Evolutionary conservation across 2,113 vertebrate genomes (phyloP).

Genomic region (Myrmophylax atrothorax): DNA sequence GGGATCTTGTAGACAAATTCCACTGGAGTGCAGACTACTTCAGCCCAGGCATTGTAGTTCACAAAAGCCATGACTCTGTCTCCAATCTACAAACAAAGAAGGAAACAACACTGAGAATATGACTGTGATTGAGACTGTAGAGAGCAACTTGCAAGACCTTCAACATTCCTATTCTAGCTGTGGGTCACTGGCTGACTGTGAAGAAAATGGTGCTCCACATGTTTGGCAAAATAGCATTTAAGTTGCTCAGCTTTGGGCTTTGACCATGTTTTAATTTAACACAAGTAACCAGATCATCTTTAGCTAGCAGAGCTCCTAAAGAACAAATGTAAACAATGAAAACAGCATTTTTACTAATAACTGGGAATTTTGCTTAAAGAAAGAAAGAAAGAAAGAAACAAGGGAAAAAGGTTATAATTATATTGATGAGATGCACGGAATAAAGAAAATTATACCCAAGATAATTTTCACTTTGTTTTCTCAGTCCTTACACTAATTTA

Average conservation of each 20-base stretch:
- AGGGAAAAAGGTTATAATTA: not conserved
- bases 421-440: not conserved
- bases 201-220: not conserved
- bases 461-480: not conserved
- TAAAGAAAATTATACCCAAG: not conserved
- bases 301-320: not conserved
- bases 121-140: not conserved
- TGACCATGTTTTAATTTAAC: not conserved
- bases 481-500: not conserved
- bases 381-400: too few species aligned
- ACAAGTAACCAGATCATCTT: not conserved
- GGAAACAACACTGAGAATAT: not conserved
- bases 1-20: constrained; percentile 97
- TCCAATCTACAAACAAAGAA: constrained; percentile 82
- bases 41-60: constrained; percentile 97
- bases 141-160: not conserved
- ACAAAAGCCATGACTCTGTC: constrained; percentile 96
- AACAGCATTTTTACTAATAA: not conserved
- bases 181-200: not conserved
- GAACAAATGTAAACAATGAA: not conserved
- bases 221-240: not conserved
- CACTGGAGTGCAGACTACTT: constrained; percentile 89
- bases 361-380: not conserved
- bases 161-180: not conserved
- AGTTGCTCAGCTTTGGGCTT: not conserved